These are phyloP conservation scores for Rhodophaea formosa DNA, from an alignment of 2,888 invertebrate genomes.

Conservation along the genomic window DNA sequence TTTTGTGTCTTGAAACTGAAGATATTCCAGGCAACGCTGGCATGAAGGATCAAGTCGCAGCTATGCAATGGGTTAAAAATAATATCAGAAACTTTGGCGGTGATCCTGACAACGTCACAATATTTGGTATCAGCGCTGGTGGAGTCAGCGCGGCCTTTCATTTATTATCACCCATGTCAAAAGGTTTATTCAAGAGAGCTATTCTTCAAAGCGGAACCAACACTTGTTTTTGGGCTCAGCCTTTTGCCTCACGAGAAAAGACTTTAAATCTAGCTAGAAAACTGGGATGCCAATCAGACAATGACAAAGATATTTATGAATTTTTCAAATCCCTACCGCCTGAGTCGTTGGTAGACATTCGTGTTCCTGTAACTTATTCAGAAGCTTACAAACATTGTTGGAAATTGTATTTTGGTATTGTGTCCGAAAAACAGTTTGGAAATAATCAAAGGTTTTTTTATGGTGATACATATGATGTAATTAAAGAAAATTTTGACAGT, in stretches of 20 bases:
- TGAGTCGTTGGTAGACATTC: conserved; percentile 27
- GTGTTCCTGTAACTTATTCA: conserved; percentile 25
- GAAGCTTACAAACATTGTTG: conserved; percentile 22
- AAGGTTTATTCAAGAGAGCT: conserved; percentile 53
- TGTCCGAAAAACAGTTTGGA: conserved; percentile 36
- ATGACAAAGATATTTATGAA: conserved; percentile 34
- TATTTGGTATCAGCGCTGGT: conserved; percentile 55
- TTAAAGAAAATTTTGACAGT: conserved; percentile 62
- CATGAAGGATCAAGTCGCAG: conserved; percentile 52
- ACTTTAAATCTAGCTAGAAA: conserved; percentile 36
- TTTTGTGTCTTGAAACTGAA: conserved; percentile 43
- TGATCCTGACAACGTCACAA: conserved; percentile 46
- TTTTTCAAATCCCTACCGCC: conserved; percentile 34
- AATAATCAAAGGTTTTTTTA: conserved; percentile 36
- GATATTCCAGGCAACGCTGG: conserved; percentile 54
- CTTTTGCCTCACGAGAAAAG: conserved; percentile 67
- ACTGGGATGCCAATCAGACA: conserved; percentile 34
- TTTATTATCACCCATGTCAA: conserved; percentile 54
- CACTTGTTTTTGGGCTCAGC: conserved; percentile 76
- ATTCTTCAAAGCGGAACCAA: conserved; percentile 85
- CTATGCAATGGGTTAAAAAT: conserved; percentile 45
- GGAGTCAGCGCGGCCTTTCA: conserved; percentile 43
- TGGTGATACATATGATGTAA: conserved; percentile 42
- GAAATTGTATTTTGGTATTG: conserved; percentile 31
- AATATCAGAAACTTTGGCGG: conserved; percentile 48